Conservation (phyloP, 2,888 invertebrate genomes). For the Ichneumon xanthorius region DNA sequence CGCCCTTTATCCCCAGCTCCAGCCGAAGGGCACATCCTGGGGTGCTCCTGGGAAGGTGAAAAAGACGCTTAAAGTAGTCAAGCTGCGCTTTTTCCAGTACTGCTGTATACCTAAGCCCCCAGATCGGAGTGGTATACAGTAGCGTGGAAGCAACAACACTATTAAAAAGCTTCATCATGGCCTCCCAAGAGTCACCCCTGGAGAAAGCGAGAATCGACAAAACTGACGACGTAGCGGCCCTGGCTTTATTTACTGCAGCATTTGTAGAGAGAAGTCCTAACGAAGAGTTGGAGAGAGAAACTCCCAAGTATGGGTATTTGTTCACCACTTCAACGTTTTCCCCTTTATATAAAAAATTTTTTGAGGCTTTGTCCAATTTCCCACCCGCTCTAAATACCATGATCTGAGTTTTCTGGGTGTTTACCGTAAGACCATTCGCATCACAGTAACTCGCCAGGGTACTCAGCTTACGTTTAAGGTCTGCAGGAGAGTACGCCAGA, state of each 20-base stretch:
- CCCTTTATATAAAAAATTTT: background rate
- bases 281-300: background rate
- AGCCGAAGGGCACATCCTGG: background rate
- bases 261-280: slow-evolving; percentile 10
- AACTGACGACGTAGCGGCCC: background rate
- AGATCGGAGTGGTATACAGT: background rate
- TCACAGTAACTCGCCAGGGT: slow-evolving; percentile 60
- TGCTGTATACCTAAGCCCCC: background rate
- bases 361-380: background rate
- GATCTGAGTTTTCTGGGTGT: slow-evolving; percentile 69
- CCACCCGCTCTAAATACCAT: slow-evolving; percentile 55
- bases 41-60: background rate
- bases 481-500: slow-evolving; percentile 38
- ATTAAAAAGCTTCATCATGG: slow-evolving; percentile 19
- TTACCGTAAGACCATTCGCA: slow-evolving; percentile 61
- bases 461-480: slow-evolving; percentile 56
- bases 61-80: background rate
- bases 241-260: slow-evolving; percentile 10
- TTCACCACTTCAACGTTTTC: background rate
- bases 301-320: slow-evolving; percentile 15
- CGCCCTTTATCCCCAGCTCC: background rate
- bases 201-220: background rate
- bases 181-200: background rate
- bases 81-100: slow-evolving; percentile 4
- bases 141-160: slow-evolving; percentile 6